Base-by-base conservation (phyloP, 2,797 vertebrate genomes). In the Odontamblyopus lacepedii region DNA sequence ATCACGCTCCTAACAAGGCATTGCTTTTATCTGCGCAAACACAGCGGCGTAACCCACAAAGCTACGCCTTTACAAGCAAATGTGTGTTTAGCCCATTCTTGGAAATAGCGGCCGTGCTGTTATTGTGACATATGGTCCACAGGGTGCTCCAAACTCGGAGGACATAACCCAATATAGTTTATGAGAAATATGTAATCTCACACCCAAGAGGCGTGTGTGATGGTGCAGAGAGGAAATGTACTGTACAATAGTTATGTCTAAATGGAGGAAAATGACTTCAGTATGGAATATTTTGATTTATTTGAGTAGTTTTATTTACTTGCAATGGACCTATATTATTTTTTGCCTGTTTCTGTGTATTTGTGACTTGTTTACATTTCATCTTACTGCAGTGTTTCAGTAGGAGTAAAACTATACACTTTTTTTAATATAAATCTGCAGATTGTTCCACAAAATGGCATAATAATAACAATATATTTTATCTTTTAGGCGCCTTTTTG, bases 91-190 rank as follows among this genome's bases (percentile, higher is more conserved):
- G 62, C 38, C n/a, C 38, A 44, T 63, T 23, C 41, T 19, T 16
- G 0, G 1, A 48, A 63, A 72, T 51, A 69, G 74, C 77, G 76
- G 72, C 67, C 53, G 48, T 0, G 15, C 18, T 71, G 68, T 81
- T 66, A 84, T 73, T 73, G 73, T 69, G 77, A 83, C 82, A 85
- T 86, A 86, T 79, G 85, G 79, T 72, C 66, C 23, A 18, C 29
- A 18, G 18, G 73, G 72, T 72, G 41, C 67, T 77, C 71, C 75
- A 57, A 84, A 78, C 61, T 65, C 75, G 70, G 65, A 74, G 79
- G 66, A 78, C 51, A 30, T 51, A 72, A 73, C 78, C 78, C 80
- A 85, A 85, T 81, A 79, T 78, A 82, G 78, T 26, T 66, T 29
- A 48, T 79, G 71, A 53, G 73, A 71, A 77, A 82, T 79, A 73